Evolutionary conservation across 2,888 invertebrate species (phyloP), one percentile per base, ranked within the genome.

Genomic region (Leistus spinibarbis): DNA sequence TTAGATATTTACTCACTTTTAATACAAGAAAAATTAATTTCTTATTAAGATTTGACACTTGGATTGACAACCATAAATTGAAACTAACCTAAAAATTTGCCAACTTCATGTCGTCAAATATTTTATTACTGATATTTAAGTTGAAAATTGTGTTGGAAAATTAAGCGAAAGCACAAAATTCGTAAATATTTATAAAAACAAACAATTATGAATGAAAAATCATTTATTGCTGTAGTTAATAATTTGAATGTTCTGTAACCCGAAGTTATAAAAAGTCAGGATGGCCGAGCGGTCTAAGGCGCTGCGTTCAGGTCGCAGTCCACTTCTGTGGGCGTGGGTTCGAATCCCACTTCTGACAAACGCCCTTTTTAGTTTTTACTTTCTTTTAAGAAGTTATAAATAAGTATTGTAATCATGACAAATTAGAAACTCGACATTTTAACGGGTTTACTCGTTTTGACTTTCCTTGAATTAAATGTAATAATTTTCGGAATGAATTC

Each of bases 221-320:
- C 4, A 40, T 10, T 40, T 40, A 7, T 40, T 40, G 7, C 1
- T 40, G 3, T 40, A 5, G 0, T 40, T 10, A 1, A 40, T 40
- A 7, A 40, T 40, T 40, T 40, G 5, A 40, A 0, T 4, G 7
- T 7, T 5, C 1, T 40, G 13, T 40, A 40, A 40, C 1, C 13
- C 40, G 5, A 5, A 0, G 7, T 40, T 10, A 5, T 7, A 13
- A 13, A 7, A 40, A 60, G 92, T 93, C 92, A 93, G 92, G 92
- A 92, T 92, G 92, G 92, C 92, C 92, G 92, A 93, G 93, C 91
- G 93, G 93, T 94, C 93, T 93, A 94, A 94, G 93, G 93, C 93
- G 93, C 89, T 86, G 89, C 90, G 88, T 89, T 91, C 90, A 90
- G 91, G 91, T 91, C 89, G 91, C 89, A 93, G 92, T 93, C 93